A percentile compares a stretch with the other conserved stretches of the same genome.
phyloP scores from a whole-genome alignment of 1,140 invertebrate genomes.

The Diorhabda sublineata region DNA sequence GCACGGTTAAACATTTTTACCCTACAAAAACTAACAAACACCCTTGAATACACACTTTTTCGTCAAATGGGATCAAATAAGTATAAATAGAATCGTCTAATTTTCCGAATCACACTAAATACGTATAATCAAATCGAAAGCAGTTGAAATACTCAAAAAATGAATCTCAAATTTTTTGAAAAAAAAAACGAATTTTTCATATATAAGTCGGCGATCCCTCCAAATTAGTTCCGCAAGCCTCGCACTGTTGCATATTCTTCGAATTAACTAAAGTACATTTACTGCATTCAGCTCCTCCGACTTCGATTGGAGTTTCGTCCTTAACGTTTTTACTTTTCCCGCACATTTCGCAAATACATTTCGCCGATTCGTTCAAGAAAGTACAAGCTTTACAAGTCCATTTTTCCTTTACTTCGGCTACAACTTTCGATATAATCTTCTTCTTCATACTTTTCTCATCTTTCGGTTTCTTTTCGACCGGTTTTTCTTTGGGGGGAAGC shows the following conservation, averaged over 20 bases:
- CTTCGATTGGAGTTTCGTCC: constrained; percentile 62
- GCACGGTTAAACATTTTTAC: no score
- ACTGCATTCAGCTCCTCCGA: constrained; percentile 71
- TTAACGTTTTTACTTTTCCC: constrained; percentile 64
- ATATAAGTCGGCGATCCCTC: constrained; percentile 66
- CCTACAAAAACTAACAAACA: no score
- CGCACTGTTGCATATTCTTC: constrained; percentile 60
- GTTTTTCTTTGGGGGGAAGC: constrained; percentile 19
- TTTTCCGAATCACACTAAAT: no score
- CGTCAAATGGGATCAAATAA: no score
- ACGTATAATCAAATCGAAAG: no score
- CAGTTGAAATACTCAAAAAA: no score
- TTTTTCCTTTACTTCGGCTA: constrained; percentile 15
- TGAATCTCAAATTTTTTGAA: no score
- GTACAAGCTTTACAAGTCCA: constrained; percentile 74
- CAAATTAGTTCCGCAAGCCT: constrained; percentile 64
- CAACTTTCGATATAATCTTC: constrained; percentile 6
- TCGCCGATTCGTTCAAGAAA: constrained; percentile 56
- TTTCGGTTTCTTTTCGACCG: constrained; percentile 11
- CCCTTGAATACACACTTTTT: no score
- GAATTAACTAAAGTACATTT: constrained; percentile 78
- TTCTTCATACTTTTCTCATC: constrained; percentile 20
- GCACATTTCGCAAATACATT: constrained; percentile 73
- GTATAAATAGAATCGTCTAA: no score
- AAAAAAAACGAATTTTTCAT: constrained; percentile 7